These are phyloP conservation scores for Rallus crepitans DNA, from an alignment of 2,797 vertebrate genomes.

Conservation along the genomic window DNA sequence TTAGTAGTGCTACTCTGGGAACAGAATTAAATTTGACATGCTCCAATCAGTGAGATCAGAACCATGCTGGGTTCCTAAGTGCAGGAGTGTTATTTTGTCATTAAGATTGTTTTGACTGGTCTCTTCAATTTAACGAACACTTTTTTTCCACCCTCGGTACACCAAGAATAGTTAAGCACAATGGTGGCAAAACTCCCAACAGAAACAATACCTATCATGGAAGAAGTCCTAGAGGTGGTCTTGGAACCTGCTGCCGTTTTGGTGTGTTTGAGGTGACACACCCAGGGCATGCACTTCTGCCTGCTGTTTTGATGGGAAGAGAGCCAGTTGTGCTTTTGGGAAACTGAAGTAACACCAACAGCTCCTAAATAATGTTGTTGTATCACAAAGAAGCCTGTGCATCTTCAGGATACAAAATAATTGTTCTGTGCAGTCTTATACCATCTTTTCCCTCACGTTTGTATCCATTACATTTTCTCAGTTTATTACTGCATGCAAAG, in stretches of 20 bases:
- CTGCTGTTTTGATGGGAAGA: constrained; percentile 17
- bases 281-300: neutral
- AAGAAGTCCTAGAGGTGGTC: constrained; percentile 25
- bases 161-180: constrained; percentile 36
- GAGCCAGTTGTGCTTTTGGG: neutral
- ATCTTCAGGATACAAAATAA: neutral
- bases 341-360: neutral
- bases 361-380: neutral
- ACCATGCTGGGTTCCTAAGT: neutral
- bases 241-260: constrained; percentile 1
- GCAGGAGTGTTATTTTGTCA: constrained; percentile 29
- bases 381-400: neutral
- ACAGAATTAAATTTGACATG: neutral
- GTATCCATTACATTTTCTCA: neutral
- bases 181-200: constrained; percentile 59
- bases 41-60: constrained; percentile 16
- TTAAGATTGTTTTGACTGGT: constrained; percentile 58
- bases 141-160: constrained; percentile 44
- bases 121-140: neutral
- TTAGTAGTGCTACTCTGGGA: neutral
- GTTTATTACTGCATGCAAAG: neutral
- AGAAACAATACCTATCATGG: constrained; percentile 32
- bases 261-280: neutral
- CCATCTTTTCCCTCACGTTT: neutral
- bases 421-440: neutral